These are phyloP conservation scores for Drosophila crucigera DNA, from an alignment of 2,888 invertebrate species.

Conservation along the genomic window DNA sequence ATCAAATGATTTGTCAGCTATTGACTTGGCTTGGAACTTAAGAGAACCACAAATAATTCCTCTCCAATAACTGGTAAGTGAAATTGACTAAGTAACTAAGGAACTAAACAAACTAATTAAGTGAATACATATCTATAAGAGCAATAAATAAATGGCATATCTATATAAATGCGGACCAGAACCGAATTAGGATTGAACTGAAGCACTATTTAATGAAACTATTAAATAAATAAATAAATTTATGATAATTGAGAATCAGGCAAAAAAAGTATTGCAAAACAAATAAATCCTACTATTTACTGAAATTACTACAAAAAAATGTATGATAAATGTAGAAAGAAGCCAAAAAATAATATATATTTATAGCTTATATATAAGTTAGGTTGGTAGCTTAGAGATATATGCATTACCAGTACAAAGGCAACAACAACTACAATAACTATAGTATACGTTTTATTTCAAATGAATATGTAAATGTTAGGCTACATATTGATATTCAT, in stretches of 20 bases:
- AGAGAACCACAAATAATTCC: slow-evolving; percentile 9
- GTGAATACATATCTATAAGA: neutral
- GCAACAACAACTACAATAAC: neutral
- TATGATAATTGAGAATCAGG: neutral
- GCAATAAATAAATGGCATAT: neutral
- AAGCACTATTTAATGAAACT: neutral
- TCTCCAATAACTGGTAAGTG: slow-evolving; percentile 54
- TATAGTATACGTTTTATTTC: neutral
- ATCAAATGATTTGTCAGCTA: slow-evolving; percentile 49
- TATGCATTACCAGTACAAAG: neutral
- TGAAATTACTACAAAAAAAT: neutral
- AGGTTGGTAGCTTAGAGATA: neutral
- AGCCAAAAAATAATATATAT: neutral
- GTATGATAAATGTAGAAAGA: neutral
- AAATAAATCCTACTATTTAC: neutral
- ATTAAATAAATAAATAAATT: neutral
- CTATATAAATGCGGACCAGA: neutral
- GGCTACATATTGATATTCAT: neutral
- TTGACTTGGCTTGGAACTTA: slow-evolving; percentile 54
- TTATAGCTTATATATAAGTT: neutral
- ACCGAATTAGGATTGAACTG: neutral
- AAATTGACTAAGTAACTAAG: slow-evolving; percentile 6
- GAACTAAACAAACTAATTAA: neutral
- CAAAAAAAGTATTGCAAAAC: neutral
- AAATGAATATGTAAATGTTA: neutral